Base-by-base conservation (phyloP, 2,888 invertebrate genomes). In the Candidula unifasciata region DNA sequence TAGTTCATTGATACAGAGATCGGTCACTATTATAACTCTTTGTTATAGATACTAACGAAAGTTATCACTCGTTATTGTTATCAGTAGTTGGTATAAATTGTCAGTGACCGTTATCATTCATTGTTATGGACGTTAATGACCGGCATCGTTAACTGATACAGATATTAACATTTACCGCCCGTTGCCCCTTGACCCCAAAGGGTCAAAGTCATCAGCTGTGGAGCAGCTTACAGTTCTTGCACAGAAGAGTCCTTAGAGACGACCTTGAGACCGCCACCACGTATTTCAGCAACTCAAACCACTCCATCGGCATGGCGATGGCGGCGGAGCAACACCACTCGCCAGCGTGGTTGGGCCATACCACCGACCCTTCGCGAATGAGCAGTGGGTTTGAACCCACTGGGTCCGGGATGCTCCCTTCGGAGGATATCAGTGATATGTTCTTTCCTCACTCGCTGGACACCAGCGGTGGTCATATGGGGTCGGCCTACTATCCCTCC, bases 371-470 rank as follows among this genome's bases (percentile, higher is more conserved):
- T 35, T 85, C 89, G 44, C 87, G 92, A 66, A 89, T 90, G 83
- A 86, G 88, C 35, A 89, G 88, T 85, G 88, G 88, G 81, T 90
- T 90, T 68, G 91, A 90, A 16, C 84, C 89, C 10, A 79, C 90
- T 27, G 86, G 90, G 33, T 73, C 88, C 27, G 90, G 90, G 27
- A 89, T 91, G 84, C 86, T 92, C 66, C 92, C 92, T 24, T 90
- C 92, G 5, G 94, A 93, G 85, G 93, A 94, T 87, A 92, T 91
- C 74, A 90, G 91, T 88, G 93, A 93, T 88, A 93, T 94, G 90
- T 94, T 94, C 84, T 93, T 93, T 87, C 93, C 93, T 71, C 92
- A 92, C 85, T 89, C 92, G 18, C 90, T 93, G 88, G 94, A 93
- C 85, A 90, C 90, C 27, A 92, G 92, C 88, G 89, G n/a, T 2